Conservation (phyloP, 2,797 vertebrate species). For the Chloroceryle inda region DNA sequence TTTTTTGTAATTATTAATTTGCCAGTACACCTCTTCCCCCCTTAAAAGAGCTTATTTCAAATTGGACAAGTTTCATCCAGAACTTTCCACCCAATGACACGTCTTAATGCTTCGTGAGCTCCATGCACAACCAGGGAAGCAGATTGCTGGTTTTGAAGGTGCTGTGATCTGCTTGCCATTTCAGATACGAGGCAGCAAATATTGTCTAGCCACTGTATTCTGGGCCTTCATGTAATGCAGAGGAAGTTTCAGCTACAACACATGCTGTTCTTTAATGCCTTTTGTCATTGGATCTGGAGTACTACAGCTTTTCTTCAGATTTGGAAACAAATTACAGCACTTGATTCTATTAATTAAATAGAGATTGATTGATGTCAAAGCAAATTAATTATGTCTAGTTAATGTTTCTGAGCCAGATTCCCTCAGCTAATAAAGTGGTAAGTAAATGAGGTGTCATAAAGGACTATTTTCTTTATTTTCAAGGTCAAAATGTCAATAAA, state of each 20-base stretch:
- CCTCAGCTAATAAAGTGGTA: slow-evolving; percentile 47
- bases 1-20: background rate
- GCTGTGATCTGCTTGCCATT: background rate
- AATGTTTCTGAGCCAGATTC: slow-evolving; percentile 56
- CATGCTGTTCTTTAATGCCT: background rate
- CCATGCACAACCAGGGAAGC: background rate
- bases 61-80: background rate
- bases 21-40: background rate
- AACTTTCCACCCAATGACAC: background rate
- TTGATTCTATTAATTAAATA: slow-evolving; percentile 39
- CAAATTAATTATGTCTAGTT: slow-evolving; percentile 66
- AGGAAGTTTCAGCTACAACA: background rate
- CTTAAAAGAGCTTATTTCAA: background rate
- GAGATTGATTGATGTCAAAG: slow-evolving; percentile 46
- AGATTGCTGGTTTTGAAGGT: background rate
- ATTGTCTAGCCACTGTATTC: background rate
- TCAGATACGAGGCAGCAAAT: background rate
- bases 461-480: slow-evolving; percentile 54
- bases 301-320: background rate
- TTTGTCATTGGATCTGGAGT: background rate
- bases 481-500: slow-evolving; percentile 71
- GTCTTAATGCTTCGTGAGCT: background rate
- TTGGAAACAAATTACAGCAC: background rate
- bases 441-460: slow-evolving; percentile 50
- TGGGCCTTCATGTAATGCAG: accelerated